These are phyloP conservation scores for Scaptomyza flava DNA, from an alignment of 2,888 invertebrate genomes.

Conservation along the genomic window DNA sequence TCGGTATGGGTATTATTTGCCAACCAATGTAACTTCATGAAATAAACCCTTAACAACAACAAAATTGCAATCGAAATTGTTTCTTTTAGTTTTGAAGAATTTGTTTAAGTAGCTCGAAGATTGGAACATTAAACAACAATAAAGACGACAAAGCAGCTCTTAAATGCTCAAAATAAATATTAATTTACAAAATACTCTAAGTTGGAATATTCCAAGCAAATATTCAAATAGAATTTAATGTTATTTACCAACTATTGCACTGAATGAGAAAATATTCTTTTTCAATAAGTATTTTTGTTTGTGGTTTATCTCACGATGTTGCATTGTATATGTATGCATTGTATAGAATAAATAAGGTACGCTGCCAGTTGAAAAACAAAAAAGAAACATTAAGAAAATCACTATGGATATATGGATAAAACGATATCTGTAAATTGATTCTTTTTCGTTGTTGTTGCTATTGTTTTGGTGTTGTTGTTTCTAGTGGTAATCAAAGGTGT, in stretches of 20 bases:
- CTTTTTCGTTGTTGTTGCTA: conserved; percentile 32
- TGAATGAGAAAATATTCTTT: too few relatives aligned
- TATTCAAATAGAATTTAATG: neutral
- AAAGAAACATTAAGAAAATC: neutral
- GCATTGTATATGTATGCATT: conserved; percentile 1
- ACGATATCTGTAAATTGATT: conserved; percentile 32
- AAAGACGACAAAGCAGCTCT: too few relatives aligned
- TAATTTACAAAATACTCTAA: neutral
- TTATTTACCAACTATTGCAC: neutral
- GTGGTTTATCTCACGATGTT: neutral
- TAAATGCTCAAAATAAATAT: too few relatives aligned
- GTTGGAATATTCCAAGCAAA: neutral
- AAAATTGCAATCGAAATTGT: neutral
- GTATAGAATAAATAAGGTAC: conserved; percentile 27
- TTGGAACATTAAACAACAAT: too few relatives aligned
- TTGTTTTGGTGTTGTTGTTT: conserved; percentile 30
- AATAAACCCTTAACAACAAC: conserved; percentile 17
- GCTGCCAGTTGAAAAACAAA: conserved; percentile 35
- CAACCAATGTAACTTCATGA: conserved; percentile 23
- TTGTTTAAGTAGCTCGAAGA: too few relatives aligned
- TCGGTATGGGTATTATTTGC: conserved; percentile 39
- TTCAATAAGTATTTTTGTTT: too few relatives aligned
- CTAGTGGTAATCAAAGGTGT: conserved; percentile 63
- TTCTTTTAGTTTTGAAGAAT: too few relatives aligned
- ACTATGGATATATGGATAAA: conserved; percentile 30